Percentiles rank a stretch among this genome's conserved stretches.
phyloP scores from a whole-genome alignment of 1,140 invertebrate species.

The Listronotus bonariensis region DNA sequence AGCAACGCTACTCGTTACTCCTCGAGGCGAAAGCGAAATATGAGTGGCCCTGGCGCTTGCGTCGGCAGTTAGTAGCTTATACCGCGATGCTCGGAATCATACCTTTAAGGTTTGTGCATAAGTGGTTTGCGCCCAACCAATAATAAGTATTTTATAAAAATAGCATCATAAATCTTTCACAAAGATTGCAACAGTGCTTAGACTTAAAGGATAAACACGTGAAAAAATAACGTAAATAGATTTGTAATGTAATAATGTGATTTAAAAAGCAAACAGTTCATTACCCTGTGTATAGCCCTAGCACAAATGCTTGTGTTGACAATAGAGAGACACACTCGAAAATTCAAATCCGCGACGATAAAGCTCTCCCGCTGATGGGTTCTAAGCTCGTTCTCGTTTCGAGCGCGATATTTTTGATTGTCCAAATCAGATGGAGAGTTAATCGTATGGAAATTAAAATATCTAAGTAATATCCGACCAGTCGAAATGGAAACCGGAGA shows the following conservation, averaged over 20 bases:
- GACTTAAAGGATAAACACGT: neutral
- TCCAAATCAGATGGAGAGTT: slow-evolving; percentile 44
- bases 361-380: slow-evolving; percentile 31
- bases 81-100: too few species aligned
- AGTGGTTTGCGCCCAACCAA: too few species aligned
- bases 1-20: too few species aligned
- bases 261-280: slow-evolving; percentile 31
- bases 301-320: slow-evolving; percentile 21
- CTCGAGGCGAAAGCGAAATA: too few species aligned
- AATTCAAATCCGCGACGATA: slow-evolving; percentile 33
- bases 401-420: slow-evolving; percentile 32
- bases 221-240: neutral
- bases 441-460: slow-evolving; percentile 48
- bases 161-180: too few species aligned
- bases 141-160: too few species aligned
- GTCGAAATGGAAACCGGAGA: slow-evolving; percentile 44
- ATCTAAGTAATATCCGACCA: slow-evolving; percentile 48
- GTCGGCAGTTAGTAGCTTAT: too few species aligned
- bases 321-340: slow-evolving; percentile 37
- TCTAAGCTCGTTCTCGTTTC: slow-evolving; percentile 27
- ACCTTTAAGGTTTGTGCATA: too few species aligned
- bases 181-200: too few species aligned
- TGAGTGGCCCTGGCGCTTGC: too few species aligned
- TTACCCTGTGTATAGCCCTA: slow-evolving; percentile 22
- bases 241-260: slow-evolving; percentile 7